These are phyloP conservation scores for Sakesphorus luctuosus DNA, from an alignment of 2,113 vertebrate species.

Conservation along the genomic window DNA sequence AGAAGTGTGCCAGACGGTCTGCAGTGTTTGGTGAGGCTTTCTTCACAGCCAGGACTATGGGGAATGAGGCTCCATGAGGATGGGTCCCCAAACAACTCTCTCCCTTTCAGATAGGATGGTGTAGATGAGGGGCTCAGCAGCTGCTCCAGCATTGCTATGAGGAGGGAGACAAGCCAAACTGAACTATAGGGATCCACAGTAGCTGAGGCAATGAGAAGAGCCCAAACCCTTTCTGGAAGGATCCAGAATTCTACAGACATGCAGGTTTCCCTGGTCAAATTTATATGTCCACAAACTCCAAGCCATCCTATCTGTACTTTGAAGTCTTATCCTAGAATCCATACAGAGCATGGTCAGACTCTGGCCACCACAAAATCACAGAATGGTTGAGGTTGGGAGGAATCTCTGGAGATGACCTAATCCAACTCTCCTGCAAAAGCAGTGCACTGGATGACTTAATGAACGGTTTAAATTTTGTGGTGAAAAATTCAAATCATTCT, in stretches of 20 bases:
- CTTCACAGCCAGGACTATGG: not conserved
- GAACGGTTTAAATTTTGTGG: not conserved
- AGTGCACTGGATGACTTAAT: not conserved
- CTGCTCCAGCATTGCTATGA: rapidly evolving
- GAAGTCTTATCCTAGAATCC: not conserved
- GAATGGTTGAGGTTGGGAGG: not conserved
- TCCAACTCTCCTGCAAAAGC: not conserved
- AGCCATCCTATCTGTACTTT: not conserved
- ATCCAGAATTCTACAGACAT: not conserved
- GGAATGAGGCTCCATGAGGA: not conserved
- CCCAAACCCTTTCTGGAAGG: not conserved
- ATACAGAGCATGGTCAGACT: not conserved
- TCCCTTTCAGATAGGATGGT: not conserved
- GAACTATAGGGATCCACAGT: not conserved
- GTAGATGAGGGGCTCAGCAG: not conserved
- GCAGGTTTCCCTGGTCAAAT: not conserved
- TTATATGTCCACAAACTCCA: not conserved
- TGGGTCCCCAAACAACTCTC: not conserved
- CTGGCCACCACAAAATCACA: not conserved
- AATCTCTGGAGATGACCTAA: not conserved
- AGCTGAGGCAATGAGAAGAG: not conserved
- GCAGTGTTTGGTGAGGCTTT: not conserved
- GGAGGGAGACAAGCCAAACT: not conserved
- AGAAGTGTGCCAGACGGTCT: not conserved
- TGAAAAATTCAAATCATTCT: not conserved